Evolutionary conservation across 2,888 invertebrate species (phyloP).

Genomic region (Lottia scabra): DNA sequence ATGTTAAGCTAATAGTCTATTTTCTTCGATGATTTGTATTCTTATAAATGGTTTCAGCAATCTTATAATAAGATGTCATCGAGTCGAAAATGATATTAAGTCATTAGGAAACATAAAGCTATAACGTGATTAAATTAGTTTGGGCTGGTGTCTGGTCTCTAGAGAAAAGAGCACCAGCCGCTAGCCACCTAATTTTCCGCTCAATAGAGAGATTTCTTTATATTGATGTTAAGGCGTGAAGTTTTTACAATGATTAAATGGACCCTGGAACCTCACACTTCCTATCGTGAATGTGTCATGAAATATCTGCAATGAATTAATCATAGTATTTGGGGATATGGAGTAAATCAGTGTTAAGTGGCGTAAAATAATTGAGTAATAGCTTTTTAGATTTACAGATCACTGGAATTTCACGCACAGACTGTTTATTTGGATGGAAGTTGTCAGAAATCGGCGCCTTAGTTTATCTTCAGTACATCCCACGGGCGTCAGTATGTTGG

Average conservation of each 20-base stretch:
- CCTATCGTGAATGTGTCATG: constrained; percentile 21
- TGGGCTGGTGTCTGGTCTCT: background rate
- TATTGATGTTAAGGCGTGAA: constrained; percentile 36
- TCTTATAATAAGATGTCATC: constrained; percentile 28
- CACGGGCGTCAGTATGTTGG: background rate
- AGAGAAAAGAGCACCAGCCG: constrained; percentile 1
- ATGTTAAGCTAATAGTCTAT: constrained; percentile 32
- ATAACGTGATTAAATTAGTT: constrained; percentile 35
- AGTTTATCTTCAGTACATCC: background rate
- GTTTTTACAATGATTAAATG: constrained; percentile 39
- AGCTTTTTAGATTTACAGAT: constrained; percentile 22
- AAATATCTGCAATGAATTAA: constrained; percentile 26
- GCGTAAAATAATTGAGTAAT: constrained; percentile 31
- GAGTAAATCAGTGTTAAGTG: constrained; percentile 34
- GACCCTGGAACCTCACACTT: constrained; percentile 19
- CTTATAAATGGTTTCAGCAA: constrained; percentile 22
- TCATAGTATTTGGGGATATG: constrained; percentile 25
- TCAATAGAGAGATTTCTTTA: constrained; percentile 35
- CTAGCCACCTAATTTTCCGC: constrained; percentile 34
- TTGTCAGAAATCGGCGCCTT: background rate
- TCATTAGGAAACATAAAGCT: constrained; percentile 29
- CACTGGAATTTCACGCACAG: constrained; percentile 17
- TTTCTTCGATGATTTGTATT: constrained; percentile 32
- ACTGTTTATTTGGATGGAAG: background rate
- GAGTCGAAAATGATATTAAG: constrained; percentile 29